Evolutionary conservation across 1,140 invertebrate genomes (phyloP).

Genomic region (Luehdorfia chinensis): DNA sequence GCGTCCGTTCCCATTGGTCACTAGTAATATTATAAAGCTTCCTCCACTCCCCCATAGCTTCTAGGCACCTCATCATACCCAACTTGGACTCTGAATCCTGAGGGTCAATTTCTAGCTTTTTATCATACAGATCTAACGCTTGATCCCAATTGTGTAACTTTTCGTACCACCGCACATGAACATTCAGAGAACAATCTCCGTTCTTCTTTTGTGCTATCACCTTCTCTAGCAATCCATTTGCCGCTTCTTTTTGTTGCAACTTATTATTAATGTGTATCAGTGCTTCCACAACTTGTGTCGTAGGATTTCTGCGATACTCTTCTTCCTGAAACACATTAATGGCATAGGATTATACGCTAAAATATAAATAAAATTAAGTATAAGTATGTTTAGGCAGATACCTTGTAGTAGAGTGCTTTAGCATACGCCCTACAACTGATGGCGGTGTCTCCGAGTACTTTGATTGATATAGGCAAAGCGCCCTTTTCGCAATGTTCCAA

Average conservation of each 20-base stretch:
- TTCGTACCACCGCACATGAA: slow-evolving; percentile 98
- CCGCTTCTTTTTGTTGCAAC: slow-evolving; percentile 98
- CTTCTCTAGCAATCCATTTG: slow-evolving; percentile 93
- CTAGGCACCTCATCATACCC: slow-evolving; percentile 97
- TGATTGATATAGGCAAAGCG: slow-evolving; percentile 92
- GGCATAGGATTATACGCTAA: background rate
- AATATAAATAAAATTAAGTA: slow-evolving; percentile 15
- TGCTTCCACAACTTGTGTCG: slow-evolving; percentile 91
- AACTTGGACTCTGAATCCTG: slow-evolving; percentile 89
- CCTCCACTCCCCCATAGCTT: slow-evolving; percentile 97
- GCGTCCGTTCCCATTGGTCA: slow-evolving; percentile 84
- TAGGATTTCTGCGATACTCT: slow-evolving; percentile 86
- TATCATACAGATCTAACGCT: slow-evolving; percentile 92
- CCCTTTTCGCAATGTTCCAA: slow-evolving; percentile 99
- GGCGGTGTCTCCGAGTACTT: slow-evolving; percentile 88
- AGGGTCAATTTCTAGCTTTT: slow-evolving; percentile 80
- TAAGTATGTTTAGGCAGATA: slow-evolving; percentile 28
- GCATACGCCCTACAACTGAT: slow-evolving; percentile 92
- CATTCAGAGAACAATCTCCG: slow-evolving; percentile 80
- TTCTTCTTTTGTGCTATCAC: slow-evolving; percentile 89
- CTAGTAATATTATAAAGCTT: slow-evolving; percentile 86
- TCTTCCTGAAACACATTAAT: slow-evolving; percentile 82
- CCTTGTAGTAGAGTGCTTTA: slow-evolving; percentile 98
- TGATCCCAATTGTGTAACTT: slow-evolving; percentile 99
- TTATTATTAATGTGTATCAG: slow-evolving; percentile 99